Evolutionary conservation across 2,888 invertebrate genomes (phyloP), one percentile per base, ranked within the genome.

Genomic region (Augiades crinisus): DNA sequence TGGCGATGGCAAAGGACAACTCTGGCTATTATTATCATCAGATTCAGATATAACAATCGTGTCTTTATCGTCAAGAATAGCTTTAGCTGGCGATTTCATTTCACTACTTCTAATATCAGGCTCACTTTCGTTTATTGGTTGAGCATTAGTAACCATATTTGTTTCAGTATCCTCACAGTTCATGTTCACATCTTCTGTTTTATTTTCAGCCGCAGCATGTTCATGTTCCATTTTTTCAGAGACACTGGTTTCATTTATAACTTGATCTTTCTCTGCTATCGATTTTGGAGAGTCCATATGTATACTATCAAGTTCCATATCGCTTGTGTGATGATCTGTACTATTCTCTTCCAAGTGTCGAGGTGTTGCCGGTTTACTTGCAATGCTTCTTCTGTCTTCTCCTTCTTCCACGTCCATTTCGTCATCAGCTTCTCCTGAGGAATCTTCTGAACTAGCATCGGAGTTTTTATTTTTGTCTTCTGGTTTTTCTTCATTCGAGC

Each of bases 371-470:
- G 84, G 81, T 58, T 84, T 84, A 47, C 81, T 81, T n/a, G 78
- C 72, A 47, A 81, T 72, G 47, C 78, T 83, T 27, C 70, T 73
- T 47, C 70, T 72, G 38, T 90, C 86, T 31, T 91, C 91, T 3
- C 88, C 78, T 68, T 92, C 92, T 53, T 92, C 92, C 24, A 91
- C 91, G 59, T 93, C 93, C 92, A 93, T 92, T 70, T 93, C 93
- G 70, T 93, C 92, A 64, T 93, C 92, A 17, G 93, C 92, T 68
- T 93, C 93, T 0, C 92, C 92, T 5, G 92, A 92, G 0, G 92
- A 92, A 68, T 92, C 92, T 69, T 92, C 92, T 0, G 89, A 88
- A 60, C 84, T 89, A 24, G 85, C 92, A 30, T 90, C 90, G 0
- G 90, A 88, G 59, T 80, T 77, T 59, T 85, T 79, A 27, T 60